These are phyloP conservation scores for Myrmophylax atrothorax DNA, from an alignment of 2,113 vertebrate species.

Conservation along the genomic window DNA sequence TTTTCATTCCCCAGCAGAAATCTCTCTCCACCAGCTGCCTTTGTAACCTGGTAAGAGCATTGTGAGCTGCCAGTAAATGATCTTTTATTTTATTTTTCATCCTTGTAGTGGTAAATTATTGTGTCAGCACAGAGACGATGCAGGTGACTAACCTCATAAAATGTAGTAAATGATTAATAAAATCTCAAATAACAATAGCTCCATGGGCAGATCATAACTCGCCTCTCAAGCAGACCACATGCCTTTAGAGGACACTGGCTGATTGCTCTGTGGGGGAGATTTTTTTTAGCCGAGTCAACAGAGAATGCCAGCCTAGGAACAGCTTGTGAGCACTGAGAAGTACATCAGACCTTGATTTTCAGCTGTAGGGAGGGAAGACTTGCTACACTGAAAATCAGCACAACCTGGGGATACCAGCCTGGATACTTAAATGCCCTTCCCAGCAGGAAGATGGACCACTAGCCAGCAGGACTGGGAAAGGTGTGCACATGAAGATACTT, in stretches of 20 bases:
- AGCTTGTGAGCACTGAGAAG: background rate
- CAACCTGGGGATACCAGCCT: background rate
- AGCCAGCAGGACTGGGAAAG: background rate
- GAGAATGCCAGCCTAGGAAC: background rate
- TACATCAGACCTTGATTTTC: background rate
- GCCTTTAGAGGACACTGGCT: background rate
- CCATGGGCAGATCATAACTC: background rate
- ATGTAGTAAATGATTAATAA: conserved; percentile 72
- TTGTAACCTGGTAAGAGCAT: conserved; percentile 56
- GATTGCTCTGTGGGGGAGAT: background rate
- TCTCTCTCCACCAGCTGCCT: conserved; percentile 32
- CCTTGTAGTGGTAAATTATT: conserved; percentile 68
- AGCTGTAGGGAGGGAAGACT: rapidly evolving
- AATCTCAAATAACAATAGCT: conserved; percentile 58
- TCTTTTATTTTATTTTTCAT: conserved; percentile 66
- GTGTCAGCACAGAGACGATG: conserved; percentile 69
- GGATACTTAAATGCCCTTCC: background rate
- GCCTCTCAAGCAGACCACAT: background rate
- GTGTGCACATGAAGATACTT: background rate
- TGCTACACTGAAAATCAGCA: background rate
- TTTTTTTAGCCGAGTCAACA: background rate
- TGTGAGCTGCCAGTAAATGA: conserved; percentile 69
- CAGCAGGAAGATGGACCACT: background rate
- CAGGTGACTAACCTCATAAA: conserved; percentile 73
- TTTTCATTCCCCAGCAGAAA: conserved; percentile 61